Base-by-base conservation (phyloP, 2,888 invertebrate species). In the Leucophora obtusa region DNA sequence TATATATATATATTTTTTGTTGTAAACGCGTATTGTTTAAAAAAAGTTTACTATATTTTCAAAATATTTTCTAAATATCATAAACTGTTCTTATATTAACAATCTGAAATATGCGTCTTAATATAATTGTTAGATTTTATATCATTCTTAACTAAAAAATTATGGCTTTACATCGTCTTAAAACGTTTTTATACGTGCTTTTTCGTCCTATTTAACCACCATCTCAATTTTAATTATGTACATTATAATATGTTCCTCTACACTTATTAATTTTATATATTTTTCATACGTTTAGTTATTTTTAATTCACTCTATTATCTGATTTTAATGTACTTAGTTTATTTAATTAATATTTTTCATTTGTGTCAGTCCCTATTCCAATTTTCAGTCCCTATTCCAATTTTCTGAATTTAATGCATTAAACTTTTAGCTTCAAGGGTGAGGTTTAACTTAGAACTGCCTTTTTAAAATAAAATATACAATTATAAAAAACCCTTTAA, bases 361-460 rank as follows among this genome's bases (percentile, higher is more conserved):
- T n/a, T n/a, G n/a, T n/a, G n/a, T n/a, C n/a, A n/a, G n/a, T n/a
- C n/a, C n/a, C n/a, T n/a, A n/a, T n/a, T n/a, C n/a, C 4, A 38
- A 38, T 14, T 47, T 47, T 50, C 47, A 50, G 56, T 7, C 56
- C 56, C 15, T 8, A 6, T n/a, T 33, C 28, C 11, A 28, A 28
- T 28, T 1, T 28, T 56, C 14, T 59, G 74, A 54, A 70, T 74
- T 79, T 74, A 79, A 79, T 74, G 69, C 74, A 70, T 79, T 74
- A 74, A 79, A 74, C 74, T 54, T 58, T 35, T 21, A 17, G 35
- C 35, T 79, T 80, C 80, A 80, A 80, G 80, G 80, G 80, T 80
- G 80, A 72, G 80, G 80, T 79, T 79, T 74, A 24, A 5, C 6
- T n/a, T 5, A 47, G n/a, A 47, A 47, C 43, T n/a, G n/a, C 66